Conservation (phyloP, 2,888 invertebrate species). For the Eupithecia dodoneata region DNA sequence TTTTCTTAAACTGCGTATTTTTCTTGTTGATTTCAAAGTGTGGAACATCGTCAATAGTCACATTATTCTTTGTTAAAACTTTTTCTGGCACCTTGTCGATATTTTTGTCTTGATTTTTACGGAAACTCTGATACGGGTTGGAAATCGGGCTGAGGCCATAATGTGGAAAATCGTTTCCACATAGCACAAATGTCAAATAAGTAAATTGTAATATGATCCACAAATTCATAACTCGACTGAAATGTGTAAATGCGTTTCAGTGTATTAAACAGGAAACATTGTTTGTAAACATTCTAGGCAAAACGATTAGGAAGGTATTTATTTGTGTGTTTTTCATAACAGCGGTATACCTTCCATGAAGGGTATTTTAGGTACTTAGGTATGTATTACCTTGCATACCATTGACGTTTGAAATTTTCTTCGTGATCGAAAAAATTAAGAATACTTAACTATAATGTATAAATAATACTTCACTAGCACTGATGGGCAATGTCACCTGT, state of each 20-base stretch:
- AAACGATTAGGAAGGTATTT: background rate
- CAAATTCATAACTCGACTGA: conserved; percentile 23
- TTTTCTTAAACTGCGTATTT: conserved; percentile 33
- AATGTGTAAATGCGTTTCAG: background rate
- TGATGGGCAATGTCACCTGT: too few species aligned
- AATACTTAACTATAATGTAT: too few species aligned
- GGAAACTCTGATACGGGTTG: too few species aligned
- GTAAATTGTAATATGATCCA: conserved; percentile 12
- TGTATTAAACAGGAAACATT: conserved; percentile 12
- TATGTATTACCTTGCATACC: too few species aligned
- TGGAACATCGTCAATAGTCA: conserved; percentile 53
- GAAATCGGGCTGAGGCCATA: conserved; percentile 19
- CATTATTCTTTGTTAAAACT: conserved; percentile 42
- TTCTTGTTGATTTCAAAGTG: conserved; percentile 49
- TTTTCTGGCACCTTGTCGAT: too few species aligned
- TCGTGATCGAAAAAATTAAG: too few species aligned
- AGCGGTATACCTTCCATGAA: background rate
- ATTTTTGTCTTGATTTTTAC: background rate
- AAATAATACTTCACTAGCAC: too few species aligned
- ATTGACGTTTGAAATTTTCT: too few species aligned
- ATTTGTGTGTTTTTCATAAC: background rate
- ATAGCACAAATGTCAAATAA: conserved; percentile 14
- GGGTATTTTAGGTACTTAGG: background rate
- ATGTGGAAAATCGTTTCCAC: conserved; percentile 29
- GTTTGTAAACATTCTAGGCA: conserved; percentile 36